Conservation (phyloP, 2,888 invertebrate species). For the Sphinx pinastri region DNA sequence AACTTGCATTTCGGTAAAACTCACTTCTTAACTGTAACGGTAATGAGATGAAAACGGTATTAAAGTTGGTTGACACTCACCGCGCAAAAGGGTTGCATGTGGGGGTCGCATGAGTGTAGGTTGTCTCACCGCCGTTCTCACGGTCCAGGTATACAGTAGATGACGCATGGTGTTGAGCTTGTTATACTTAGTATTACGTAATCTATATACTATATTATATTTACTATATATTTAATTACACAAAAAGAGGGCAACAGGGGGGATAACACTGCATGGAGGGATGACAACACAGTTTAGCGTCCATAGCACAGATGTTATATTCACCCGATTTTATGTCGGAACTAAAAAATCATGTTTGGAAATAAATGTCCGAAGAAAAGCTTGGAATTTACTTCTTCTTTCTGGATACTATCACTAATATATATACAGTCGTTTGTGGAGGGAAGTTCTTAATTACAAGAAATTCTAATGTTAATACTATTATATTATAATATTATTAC, state of each 20-base stretch:
- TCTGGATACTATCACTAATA: conserved; percentile 12
- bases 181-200: conserved; percentile 23
- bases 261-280: conserved; percentile 21
- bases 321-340: conserved; percentile 7
- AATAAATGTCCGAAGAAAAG: conserved; percentile 3
- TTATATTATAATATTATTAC: too few relatives aligned
- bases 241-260: not conserved
- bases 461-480: too few relatives aligned
- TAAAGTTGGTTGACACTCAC: not conserved
- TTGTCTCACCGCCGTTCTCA: not conserved
- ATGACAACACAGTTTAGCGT: conserved; percentile 9
- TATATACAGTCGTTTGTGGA: not conserved
- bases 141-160: not conserved
- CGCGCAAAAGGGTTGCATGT: conserved; percentile 2
- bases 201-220: conserved; percentile 17
- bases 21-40: not conserved
- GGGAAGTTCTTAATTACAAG: not conserved
- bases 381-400: conserved; percentile 20
- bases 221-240: conserved; percentile 19
- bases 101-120: conserved; percentile 1
- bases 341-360: conserved; percentile 10
- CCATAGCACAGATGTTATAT: conserved; percentile 4
- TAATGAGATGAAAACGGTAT: conserved; percentile 3
- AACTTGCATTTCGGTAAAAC: too few relatives aligned
- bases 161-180: conserved; percentile 19